Percentiles rank a stretch among this genome's conserved stretches.
These are phyloP conservation scores for Gymnodraco acuticeps DNA, from an alignment of 2,797 vertebrate species.

Conservation along the genomic window DNA sequence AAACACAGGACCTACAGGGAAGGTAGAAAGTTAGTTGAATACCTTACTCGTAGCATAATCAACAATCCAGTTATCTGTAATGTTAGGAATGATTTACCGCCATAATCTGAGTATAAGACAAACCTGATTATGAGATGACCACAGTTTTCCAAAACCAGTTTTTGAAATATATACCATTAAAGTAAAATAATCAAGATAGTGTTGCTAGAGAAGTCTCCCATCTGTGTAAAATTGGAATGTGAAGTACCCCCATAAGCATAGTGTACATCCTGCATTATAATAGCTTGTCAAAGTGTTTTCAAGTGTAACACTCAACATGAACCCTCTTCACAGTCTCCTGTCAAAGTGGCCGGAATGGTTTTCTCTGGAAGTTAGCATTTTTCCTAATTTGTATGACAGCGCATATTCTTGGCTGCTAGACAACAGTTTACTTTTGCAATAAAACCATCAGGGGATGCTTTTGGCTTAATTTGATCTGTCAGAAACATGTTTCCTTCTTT, in stretches of 20 bases:
- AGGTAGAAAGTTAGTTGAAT: neutral
- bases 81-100: neutral
- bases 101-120: neutral
- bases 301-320: neutral
- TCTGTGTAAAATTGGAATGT: neutral
- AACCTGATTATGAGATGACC: neutral
- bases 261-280: neutral
- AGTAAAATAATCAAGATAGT: neutral
- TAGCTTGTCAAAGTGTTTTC: neutral
- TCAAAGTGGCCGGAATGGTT: neutral
- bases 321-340: neutral
- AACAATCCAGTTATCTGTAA: neutral
- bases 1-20: neutral
- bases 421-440: neutral
- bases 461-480: neutral
- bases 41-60: neutral
- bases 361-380: conserved; percentile 20
- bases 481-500: conserved; percentile 3
- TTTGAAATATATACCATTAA: neutral
- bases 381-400: conserved; percentile 20
- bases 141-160: neutral
- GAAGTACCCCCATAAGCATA: neutral
- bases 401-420: conserved; percentile 6
- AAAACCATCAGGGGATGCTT: neutral
- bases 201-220: neutral